Evolutionary conservation across 2,797 vertebrate genomes (phyloP), one percentile per base, ranked within the genome.

Genomic region (Simalia tracyae): DNA sequence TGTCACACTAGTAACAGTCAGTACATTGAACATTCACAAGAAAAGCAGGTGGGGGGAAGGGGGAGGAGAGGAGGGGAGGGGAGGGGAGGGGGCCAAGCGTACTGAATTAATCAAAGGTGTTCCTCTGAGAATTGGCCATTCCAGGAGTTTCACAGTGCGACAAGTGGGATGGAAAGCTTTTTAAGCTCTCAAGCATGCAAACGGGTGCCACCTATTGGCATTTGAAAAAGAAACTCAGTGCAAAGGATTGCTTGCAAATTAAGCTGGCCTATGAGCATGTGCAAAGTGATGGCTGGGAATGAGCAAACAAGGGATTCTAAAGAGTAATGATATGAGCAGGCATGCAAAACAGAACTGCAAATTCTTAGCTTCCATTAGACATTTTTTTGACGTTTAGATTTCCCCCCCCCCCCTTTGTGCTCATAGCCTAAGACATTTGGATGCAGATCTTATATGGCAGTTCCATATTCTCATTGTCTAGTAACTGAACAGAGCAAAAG

Each of bases 1-100:
- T 96, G 95, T 96, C 96, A 96, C 59, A 88, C 94, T 87, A 88
- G 72, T 94, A 59, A 59, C 95, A 94, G 61, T 94, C 93, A 84
- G 84, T 72, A n/a, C 24, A 92, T 91, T 96, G 95, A 96, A 92
- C 72, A 95, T 92, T 76, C 89, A 92, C 89, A 88, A 95, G 93
- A 94, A 90, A 94, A 94, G 96, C 90, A 60, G 54, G 68, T 72
- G 90, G 91, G 63, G 50, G 46, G 85, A 7, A 11, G 76, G 90
- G 50, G 54, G 91, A n/a, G 90, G 90, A 4, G 26, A 10, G 11
- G 50, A 24, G 72, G 15, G 14, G 28, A 15, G 11, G 54, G 11
- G 50, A 24, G 72, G 15, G 14, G 28, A 15, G 11, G 54, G 15
- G 31, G 50, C 2, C 42, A 86, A 15, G 89, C 86, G 94, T 91